phyloP scores from a whole-genome alignment of 2,888 invertebrate species.

The Hoplodrina ambigua region DNA sequence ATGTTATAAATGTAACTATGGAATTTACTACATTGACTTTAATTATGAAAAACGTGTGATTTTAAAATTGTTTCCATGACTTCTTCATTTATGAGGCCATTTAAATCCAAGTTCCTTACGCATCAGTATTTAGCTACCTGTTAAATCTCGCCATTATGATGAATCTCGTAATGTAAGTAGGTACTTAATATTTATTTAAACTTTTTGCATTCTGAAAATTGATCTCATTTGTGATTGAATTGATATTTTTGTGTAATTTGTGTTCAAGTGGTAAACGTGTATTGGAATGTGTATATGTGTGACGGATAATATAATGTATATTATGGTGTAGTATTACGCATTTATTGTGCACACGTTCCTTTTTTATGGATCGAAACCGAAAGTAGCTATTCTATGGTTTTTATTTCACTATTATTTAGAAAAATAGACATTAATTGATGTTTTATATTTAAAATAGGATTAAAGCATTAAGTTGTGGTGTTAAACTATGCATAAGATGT shows the following conservation, averaged over 20 bases:
- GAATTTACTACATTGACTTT: constrained; percentile 66
- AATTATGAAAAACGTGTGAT: constrained; percentile 52
- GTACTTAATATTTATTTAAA: constrained; percentile 70
- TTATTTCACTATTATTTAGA: constrained; percentile 31
- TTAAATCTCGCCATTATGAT: constrained; percentile 76
- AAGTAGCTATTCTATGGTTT: constrained; percentile 41
- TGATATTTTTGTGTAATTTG: constrained; percentile 59
- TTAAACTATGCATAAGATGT: constrained; percentile 48
- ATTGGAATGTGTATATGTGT: constrained; percentile 63
- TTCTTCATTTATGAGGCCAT: constrained; percentile 68
- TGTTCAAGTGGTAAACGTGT: constrained; percentile 60
- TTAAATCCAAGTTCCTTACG: constrained; percentile 77
- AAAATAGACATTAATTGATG: constrained; percentile 28
- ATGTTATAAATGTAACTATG: constrained; percentile 66
- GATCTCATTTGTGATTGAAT: constrained; percentile 71
- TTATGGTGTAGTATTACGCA: constrained; percentile 52
- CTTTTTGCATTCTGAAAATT: constrained; percentile 69
- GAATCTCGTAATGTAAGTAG: constrained; percentile 78
- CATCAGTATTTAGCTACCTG: constrained; percentile 78
- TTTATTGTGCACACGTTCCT: constrained; percentile 58
- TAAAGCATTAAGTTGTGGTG: constrained; percentile 33
- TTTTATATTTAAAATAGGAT: constrained; percentile 33
- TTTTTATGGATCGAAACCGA: constrained; percentile 31
- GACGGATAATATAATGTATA: constrained; percentile 55
- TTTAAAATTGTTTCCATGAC: constrained; percentile 59